Evolutionary conservation across 2,113 vertebrate genomes (phyloP).

Genomic region (Percina caprodes): DNA sequence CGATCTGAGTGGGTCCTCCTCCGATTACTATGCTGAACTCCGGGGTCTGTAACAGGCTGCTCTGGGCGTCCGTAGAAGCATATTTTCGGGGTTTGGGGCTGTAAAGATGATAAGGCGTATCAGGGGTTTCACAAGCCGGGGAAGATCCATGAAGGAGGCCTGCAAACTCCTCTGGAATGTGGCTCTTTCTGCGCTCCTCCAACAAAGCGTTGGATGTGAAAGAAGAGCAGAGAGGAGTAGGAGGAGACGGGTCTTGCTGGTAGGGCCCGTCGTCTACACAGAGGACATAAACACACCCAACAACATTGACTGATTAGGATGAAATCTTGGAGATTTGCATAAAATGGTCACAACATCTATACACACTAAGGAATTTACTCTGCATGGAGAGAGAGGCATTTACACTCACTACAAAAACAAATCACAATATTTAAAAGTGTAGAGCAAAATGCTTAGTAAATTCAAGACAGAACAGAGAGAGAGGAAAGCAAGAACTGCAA

Average conservation of each 20-base stretch:
- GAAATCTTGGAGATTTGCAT: background rate
- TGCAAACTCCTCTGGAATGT: constrained; percentile 91
- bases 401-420: constrained; percentile 9
- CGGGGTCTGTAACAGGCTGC: constrained; percentile 78
- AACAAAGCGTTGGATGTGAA: constrained; percentile 61
- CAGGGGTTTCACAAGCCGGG: constrained; percentile 92
- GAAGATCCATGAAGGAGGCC: constrained; percentile 97
- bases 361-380: constrained; percentile 20
- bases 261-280: constrained; percentile 75
- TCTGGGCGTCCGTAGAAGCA: constrained; percentile 68
- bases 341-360: background rate
- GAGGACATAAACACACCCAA: constrained; percentile 12
- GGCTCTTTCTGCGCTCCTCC: constrained; percentile 88
- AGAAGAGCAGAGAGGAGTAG: constrained; percentile 48
- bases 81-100: constrained; percentile 81
- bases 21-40: constrained; percentile 70
- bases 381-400: background rate
- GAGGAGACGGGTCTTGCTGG: constrained; percentile 68
- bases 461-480: constrained; percentile 21
- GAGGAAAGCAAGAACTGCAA: constrained; percentile 18
- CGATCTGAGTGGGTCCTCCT: constrained; percentile 50
- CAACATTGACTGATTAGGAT: constrained; percentile 12
- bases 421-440: background rate
- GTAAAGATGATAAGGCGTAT: constrained; percentile 94
- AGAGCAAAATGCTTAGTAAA: constrained; percentile 2